Percentiles rank a stretch among this genome's conserved stretches.
Conservation (phyloP, 2,797 vertebrate species). For the Pyrocephalus nanus region DNA sequence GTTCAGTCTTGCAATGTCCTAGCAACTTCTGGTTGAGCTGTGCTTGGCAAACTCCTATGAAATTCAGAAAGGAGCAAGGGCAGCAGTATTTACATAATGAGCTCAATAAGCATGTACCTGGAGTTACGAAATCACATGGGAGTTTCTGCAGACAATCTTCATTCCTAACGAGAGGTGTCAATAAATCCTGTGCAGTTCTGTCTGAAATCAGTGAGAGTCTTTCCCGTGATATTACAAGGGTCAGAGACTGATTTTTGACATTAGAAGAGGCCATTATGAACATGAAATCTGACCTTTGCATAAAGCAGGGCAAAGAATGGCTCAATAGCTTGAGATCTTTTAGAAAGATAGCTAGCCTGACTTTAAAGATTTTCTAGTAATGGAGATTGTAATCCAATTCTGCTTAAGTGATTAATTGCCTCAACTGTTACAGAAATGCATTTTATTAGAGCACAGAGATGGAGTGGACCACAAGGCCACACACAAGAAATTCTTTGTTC, state of each 20-base stretch:
- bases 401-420: constrained; percentile 64
- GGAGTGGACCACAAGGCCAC: background rate
- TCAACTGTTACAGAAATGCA: constrained; percentile 37
- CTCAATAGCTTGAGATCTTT: constrained; percentile 37
- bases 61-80: background rate
- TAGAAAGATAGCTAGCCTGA: constrained; percentile 24
- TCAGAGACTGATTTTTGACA: constrained; percentile 30
- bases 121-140: background rate
- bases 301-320: constrained; percentile 33
- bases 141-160: constrained; percentile 17
- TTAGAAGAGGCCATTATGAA: constrained; percentile 23
- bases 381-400: constrained; percentile 52
- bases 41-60: background rate
- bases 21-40: background rate
- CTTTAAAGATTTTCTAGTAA: constrained; percentile 58
- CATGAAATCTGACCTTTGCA: constrained; percentile 53
- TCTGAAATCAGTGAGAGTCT: constrained; percentile 6
- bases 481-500: background rate
- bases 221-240: constrained; percentile 27
- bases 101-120: background rate
- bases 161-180: constrained; percentile 22
- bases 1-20: background rate
- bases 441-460: constrained; percentile 54
- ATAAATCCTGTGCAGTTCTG: background rate
- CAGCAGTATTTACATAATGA: background rate